These are phyloP conservation scores for Hydra vulgaris DNA, from an alignment of 30 jellyfish, hydroid and myxozoan species.

Conservation along the genomic window DNA sequence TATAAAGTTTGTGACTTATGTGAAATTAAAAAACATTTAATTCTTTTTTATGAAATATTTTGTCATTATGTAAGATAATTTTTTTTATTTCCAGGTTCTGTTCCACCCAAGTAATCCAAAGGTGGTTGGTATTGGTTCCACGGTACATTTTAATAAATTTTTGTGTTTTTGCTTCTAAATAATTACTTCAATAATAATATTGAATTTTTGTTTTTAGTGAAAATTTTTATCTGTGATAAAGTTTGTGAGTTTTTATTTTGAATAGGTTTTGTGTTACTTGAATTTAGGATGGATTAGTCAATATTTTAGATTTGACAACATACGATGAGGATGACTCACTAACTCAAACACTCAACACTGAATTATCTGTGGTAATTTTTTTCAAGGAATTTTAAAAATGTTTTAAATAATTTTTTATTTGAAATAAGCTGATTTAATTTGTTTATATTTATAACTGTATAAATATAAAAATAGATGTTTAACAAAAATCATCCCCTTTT, in stretches of 20 bases:
- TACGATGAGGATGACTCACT: slow-evolving; percentile 49
- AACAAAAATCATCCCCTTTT: too few species aligned
- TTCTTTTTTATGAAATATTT: too few species aligned
- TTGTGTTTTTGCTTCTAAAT: too few species aligned
- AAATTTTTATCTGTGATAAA: neutral
- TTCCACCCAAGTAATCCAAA: slow-evolving; percentile 55
- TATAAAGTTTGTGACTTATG: too few species aligned
- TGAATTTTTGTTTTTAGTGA: neutral
- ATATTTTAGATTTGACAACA: slow-evolving; percentile 50
- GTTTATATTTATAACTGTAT: too few species aligned
- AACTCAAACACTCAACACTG: slow-evolving; percentile 62
- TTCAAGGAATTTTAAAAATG: too few species aligned
- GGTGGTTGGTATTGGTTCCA: slow-evolving; percentile 75
- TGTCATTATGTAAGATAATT: too few species aligned
- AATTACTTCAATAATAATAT: too few species aligned
- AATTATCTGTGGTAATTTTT: slow-evolving; percentile 76
- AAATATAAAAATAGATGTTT: too few species aligned
- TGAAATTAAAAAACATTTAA: too few species aligned
- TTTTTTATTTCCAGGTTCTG: slow-evolving; percentile 34
- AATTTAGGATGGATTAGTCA: slow-evolving; percentile 72
- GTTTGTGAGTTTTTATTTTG: neutral
- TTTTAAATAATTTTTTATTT: too few species aligned
- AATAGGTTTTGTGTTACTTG: neutral
- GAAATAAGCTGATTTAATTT: too few species aligned
- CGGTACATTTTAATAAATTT: slow-evolving; percentile 34